These are phyloP conservation scores for Drosophila leonis DNA, from an alignment of 2,888 invertebrate species.

Conservation along the genomic window DNA sequence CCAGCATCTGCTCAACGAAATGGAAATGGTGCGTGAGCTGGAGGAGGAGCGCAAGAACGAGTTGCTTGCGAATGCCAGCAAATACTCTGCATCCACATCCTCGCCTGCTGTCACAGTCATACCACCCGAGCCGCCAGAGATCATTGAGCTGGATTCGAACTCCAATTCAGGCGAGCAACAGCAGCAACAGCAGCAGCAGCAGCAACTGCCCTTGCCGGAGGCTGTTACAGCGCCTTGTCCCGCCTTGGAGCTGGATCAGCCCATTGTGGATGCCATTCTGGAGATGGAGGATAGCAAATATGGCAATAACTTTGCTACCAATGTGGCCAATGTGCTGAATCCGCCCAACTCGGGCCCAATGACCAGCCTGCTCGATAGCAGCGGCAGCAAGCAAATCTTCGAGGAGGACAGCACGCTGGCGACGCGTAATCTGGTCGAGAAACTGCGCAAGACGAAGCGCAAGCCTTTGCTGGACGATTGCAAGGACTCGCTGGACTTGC, in stretches of 20 bases:
- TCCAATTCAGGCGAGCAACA: slow-evolving; percentile 75
- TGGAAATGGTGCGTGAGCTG: slow-evolving; percentile 79
- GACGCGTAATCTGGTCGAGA: slow-evolving; percentile 93
- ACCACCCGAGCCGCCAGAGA: slow-evolving; percentile 82
- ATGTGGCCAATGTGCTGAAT: slow-evolving; percentile 68
- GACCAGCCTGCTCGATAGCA: slow-evolving; percentile 35
- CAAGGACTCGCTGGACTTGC: slow-evolving; percentile 78
- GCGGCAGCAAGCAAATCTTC: slow-evolving; percentile 62
- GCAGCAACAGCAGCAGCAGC: slow-evolving; percentile 42
- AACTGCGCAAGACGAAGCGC: slow-evolving; percentile 88
- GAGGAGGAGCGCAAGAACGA: slow-evolving; percentile 82
- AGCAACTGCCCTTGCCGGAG: slow-evolving; percentile 22
- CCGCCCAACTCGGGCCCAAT: slow-evolving; percentile 73
- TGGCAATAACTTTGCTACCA: slow-evolving; percentile 59
- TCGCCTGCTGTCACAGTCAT: slow-evolving; percentile 80
- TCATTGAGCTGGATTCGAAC: slow-evolving; percentile 84
- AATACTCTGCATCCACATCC: slow-evolving; percentile 79
- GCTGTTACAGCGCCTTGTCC: slow-evolving; percentile 29
- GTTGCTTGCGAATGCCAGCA: slow-evolving; percentile 77
- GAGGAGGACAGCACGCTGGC: slow-evolving; percentile 92
- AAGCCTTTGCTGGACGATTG: slow-evolving; percentile 75
- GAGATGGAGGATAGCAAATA: slow-evolving; percentile 82
- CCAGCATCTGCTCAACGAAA: slow-evolving; percentile 81
- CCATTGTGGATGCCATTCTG: slow-evolving; percentile 82
- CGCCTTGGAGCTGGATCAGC: slow-evolving; percentile 66